A percentile compares a stretch with the other conserved stretches of the same genome.
These are phyloP conservation scores for Isaurus tuberculatus DNA, from an alignment of 92 coral and sea anemone species.

Conservation along the genomic window DNA sequence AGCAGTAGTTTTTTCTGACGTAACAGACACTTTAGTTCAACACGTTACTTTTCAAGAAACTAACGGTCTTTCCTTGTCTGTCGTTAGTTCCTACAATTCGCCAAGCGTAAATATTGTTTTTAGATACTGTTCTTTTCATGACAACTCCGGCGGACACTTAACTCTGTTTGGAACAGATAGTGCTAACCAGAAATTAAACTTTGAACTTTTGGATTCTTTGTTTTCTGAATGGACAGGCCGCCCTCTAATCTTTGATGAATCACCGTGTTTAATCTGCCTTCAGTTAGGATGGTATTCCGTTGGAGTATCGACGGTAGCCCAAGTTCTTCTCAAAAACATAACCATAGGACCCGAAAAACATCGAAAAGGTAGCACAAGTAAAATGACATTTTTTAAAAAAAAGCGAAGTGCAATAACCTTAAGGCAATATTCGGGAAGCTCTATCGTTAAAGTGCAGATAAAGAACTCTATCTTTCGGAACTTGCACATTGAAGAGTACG, in stretches of 20 bases:
- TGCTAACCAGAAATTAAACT: neutral
- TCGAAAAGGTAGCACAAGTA: neutral
- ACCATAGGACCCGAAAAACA: neutral
- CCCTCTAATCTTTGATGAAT: neutral
- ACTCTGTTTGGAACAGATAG: neutral
- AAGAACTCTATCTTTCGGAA: slow-evolving; percentile 21
- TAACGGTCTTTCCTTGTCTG: neutral
- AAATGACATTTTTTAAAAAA: too few species aligned
- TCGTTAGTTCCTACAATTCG: neutral
- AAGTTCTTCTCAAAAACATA: neutral
- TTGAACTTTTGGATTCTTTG: slow-evolving; percentile 8
- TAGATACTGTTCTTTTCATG: neutral
- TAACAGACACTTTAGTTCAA: neutral
- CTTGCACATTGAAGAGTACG: neutral
- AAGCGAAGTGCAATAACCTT: neutral
- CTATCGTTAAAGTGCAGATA: neutral
- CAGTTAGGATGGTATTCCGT: neutral
- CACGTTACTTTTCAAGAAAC: slow-evolving; percentile 5
- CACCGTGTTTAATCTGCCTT: slow-evolving; percentile 13
- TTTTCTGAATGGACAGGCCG: slow-evolving; percentile 15
- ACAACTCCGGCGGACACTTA: slow-evolving; percentile 7
- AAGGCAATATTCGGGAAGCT: neutral
- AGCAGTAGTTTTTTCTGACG: neutral
- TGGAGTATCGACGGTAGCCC: neutral
- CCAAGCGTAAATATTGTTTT: neutral